Percentiles rank a stretch among this genome's conserved stretches.
phyloP scores from a whole-genome alignment of 2,888 invertebrate species.

The Mellilla xanthometata region DNA sequence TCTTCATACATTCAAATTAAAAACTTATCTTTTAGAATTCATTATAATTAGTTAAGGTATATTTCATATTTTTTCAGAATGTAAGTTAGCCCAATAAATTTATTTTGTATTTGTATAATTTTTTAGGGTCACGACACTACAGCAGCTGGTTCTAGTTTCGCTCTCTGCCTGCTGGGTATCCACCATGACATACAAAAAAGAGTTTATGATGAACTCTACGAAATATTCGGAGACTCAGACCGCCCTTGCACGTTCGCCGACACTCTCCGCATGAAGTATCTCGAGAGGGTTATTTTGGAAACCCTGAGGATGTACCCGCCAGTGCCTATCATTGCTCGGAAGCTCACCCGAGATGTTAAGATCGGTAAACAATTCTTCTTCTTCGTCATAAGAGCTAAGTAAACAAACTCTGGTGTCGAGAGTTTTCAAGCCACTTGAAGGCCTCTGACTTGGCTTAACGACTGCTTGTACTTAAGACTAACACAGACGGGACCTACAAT shows the following conservation, averaged over 20 bases:
- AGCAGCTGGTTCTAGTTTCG: conserved; percentile 92
- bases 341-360: conserved; percentile 86
- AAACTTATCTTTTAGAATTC: too few relatives aligned
- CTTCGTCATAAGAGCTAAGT: not conserved
- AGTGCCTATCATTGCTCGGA: conserved; percentile 89
- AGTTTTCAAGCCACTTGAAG: too few relatives aligned
- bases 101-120: too few relatives aligned
- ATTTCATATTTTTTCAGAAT: too few relatives aligned
- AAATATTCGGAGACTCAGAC: conserved; percentile 90
- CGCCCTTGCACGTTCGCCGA: conserved; percentile 89
- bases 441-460: too few relatives aligned
- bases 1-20: too few relatives aligned
- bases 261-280: conserved; percentile 90
- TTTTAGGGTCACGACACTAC: conserved; percentile 75
- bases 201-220: conserved; percentile 88
- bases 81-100: too few relatives aligned
- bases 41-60: too few relatives aligned
- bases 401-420: too few relatives aligned
- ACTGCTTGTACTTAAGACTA: too few relatives aligned
- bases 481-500: too few relatives aligned
- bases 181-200: conserved; percentile 90
- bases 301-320: conserved; percentile 90
- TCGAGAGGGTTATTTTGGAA: conserved; percentile 90
- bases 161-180: conserved; percentile 90
- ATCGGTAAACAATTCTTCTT: conserved; percentile 68